Percentiles rank a stretch among this genome's conserved stretches.
phyloP scores from a whole-genome alignment of 1,140 invertebrate species.

The Drosophila mauritiana region DNA sequence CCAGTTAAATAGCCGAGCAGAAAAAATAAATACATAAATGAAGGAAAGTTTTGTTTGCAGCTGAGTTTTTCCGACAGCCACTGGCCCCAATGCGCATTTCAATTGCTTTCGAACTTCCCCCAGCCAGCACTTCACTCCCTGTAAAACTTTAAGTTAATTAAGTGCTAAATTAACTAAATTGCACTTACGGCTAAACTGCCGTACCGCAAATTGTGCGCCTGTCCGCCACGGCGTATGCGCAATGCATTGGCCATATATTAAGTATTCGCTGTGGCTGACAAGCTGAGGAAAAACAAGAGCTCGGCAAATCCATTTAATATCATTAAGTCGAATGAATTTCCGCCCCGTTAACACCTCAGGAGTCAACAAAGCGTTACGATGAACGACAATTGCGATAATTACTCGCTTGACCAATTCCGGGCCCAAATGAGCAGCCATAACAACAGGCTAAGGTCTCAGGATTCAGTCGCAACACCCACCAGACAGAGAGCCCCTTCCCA shows the following conservation, averaged over 20 bases:
- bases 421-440: slow-evolving; percentile 53
- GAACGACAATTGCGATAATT: slow-evolving; percentile 76
- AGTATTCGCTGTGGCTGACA: slow-evolving; percentile 13
- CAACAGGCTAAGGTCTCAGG: slow-evolving; percentile 14
- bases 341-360: slow-evolving; percentile 54
- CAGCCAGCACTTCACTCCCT: slow-evolving; percentile 8
- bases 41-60: slow-evolving; percentile 47
- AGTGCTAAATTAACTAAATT: slow-evolving; percentile 80
- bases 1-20: slow-evolving; percentile 54
- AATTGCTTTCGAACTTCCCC: slow-evolving; percentile 56
- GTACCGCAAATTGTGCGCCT: slow-evolving; percentile 43
- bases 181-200: slow-evolving; percentile 45
- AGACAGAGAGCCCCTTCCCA: slow-evolving; percentile 12
- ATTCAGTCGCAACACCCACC: slow-evolving; percentile 17
- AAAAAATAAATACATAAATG: slow-evolving; percentile 38
- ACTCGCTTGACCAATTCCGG: slow-evolving; percentile 66
- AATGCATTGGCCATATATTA: slow-evolving; percentile 48
- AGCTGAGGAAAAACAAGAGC: background rate
- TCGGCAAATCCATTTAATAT: slow-evolving; percentile 9
- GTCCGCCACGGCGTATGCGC: slow-evolving; percentile 42
- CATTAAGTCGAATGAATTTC: slow-evolving; percentile 39
- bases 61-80: slow-evolving; percentile 67
- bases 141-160: slow-evolving; percentile 66
- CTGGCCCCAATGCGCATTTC: slow-evolving; percentile 74
- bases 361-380: slow-evolving; percentile 59